phyloP scores from a whole-genome alignment of 2,888 invertebrate species.

The Ophion ventricosus region DNA sequence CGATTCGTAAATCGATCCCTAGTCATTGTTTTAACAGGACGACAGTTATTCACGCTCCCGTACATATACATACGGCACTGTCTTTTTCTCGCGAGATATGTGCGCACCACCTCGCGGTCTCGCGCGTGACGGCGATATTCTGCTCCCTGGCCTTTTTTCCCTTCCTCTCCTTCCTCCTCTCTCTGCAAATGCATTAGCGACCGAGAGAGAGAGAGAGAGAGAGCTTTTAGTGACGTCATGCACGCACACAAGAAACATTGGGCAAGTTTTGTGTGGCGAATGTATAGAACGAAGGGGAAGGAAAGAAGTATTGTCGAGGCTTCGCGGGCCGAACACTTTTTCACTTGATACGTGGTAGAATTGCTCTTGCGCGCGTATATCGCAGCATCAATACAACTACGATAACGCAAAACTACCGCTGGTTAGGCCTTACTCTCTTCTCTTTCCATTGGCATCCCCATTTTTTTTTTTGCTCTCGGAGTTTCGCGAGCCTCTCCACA shows the following conservation, averaged over 20 bases:
- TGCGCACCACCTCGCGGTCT: slow-evolving; percentile 53
- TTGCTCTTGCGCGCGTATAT: slow-evolving; percentile 5
- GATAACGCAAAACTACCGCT: slow-evolving; percentile 31
- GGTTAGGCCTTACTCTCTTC: slow-evolving; percentile 5
- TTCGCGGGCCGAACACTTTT: slow-evolving; percentile 42
- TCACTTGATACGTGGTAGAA: slow-evolving; percentile 36
- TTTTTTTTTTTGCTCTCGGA: slow-evolving; percentile 41
- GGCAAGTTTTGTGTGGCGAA: slow-evolving; percentile 45
- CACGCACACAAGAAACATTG: slow-evolving; percentile 63
- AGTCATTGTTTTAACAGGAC: slow-evolving; percentile 65
- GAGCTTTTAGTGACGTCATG: slow-evolving; percentile 74
- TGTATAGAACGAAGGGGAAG: slow-evolving; percentile 55
- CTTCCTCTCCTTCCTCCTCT: slow-evolving; percentile 53
- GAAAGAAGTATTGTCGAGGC: slow-evolving; percentile 25
- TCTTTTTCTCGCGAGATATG: slow-evolving; percentile 60
- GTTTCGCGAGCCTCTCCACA: slow-evolving; percentile 50
- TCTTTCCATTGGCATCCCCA: slow-evolving; percentile 46
- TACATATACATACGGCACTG: slow-evolving; percentile 77
- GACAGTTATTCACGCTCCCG: slow-evolving; percentile 77
- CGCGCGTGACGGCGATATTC: slow-evolving; percentile 53
- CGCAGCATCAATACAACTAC: slow-evolving; percentile 27
- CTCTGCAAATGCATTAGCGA: slow-evolving; percentile 81
- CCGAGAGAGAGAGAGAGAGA: slow-evolving; percentile 74
- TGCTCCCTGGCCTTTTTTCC: slow-evolving; percentile 20
- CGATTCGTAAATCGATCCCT: slow-evolving; percentile 67